Evolutionary conservation across 2,113 vertebrate genomes (phyloP).

Genomic region (Sylvietta virens): DNA sequence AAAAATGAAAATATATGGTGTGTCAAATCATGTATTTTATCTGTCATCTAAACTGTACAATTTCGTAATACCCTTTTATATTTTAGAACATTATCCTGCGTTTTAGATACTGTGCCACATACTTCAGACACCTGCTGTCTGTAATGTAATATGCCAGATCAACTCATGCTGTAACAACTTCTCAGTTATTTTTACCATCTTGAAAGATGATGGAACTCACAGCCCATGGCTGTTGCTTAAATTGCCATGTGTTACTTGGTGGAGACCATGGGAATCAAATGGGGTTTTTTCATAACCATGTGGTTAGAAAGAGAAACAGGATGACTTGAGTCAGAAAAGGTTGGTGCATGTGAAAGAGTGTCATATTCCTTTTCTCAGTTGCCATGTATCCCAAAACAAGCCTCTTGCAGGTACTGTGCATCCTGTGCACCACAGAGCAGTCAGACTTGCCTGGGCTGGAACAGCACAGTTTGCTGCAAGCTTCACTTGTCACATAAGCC

Average conservation of each 20-base stretch:
- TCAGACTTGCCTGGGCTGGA: background rate
- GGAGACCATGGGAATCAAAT: background rate
- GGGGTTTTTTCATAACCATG: background rate
- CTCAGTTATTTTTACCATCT: conserved; percentile 14
- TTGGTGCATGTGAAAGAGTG: background rate
- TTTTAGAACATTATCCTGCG: conserved; percentile 19
- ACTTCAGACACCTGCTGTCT: conserved; percentile 31
- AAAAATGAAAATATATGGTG: conserved; percentile 2
- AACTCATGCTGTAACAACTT: background rate
- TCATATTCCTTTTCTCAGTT: background rate
- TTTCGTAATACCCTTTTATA: conserved; percentile 54
- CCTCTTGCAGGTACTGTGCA: background rate
- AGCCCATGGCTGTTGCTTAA: background rate
- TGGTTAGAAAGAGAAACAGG: background rate
- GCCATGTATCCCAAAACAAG: background rate
- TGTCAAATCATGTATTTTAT: conserved; percentile 40
- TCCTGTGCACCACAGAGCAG: background rate
- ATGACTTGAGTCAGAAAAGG: background rate
- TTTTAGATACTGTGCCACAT: conserved; percentile 10
- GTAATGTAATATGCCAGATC: background rate
- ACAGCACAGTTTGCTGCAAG: background rate
- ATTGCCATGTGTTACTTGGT: background rate
- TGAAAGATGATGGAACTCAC: background rate
- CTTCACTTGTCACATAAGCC: background rate
- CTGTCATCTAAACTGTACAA: conserved; percentile 31